phyloP scores from a whole-genome alignment of 1,140 invertebrate genomes.

The Drosophila truncata region DNA sequence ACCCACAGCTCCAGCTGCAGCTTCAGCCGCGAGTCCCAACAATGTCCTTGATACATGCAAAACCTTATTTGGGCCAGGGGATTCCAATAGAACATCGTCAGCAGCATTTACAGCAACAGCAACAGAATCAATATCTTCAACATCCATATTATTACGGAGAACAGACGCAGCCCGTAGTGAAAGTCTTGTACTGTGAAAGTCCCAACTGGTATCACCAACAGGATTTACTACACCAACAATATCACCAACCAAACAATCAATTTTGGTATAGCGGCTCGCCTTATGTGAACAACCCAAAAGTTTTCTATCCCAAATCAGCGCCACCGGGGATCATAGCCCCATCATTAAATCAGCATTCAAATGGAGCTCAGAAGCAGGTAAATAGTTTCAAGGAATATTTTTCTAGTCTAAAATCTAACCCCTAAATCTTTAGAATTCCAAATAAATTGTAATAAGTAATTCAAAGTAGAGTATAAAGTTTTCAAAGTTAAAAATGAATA shows the following conservation, averaged over 20 bases:
- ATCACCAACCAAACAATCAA: neutral
- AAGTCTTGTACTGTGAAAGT: neutral
- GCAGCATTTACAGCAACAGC: neutral
- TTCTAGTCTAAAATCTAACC: too few species aligned
- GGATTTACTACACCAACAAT: neutral
- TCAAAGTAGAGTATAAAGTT: neutral
- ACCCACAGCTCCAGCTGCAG: too few species aligned
- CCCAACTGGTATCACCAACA: constrained; percentile 4
- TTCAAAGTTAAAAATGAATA: too few species aligned
- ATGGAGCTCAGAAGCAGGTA: constrained; percentile 4
- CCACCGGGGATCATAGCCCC: neutral
- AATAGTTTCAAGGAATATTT: too few species aligned
- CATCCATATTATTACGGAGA: constrained; percentile 1
- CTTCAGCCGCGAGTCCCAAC: neutral
- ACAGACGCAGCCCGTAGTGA: neutral
- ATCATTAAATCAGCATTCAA: neutral
- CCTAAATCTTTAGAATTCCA: too few species aligned
- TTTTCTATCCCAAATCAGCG: neutral
- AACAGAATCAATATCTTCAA: neutral
- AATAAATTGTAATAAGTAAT: too few species aligned
- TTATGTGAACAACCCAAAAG: neutral
- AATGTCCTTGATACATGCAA: neutral
- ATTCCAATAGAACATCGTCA: neutral
- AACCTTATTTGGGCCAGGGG: neutral
- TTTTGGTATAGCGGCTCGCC: constrained; percentile 6